phyloP scores from a whole-genome alignment of 2,797 vertebrate species.

The Tokudaia tokunoshimensis region DNA sequence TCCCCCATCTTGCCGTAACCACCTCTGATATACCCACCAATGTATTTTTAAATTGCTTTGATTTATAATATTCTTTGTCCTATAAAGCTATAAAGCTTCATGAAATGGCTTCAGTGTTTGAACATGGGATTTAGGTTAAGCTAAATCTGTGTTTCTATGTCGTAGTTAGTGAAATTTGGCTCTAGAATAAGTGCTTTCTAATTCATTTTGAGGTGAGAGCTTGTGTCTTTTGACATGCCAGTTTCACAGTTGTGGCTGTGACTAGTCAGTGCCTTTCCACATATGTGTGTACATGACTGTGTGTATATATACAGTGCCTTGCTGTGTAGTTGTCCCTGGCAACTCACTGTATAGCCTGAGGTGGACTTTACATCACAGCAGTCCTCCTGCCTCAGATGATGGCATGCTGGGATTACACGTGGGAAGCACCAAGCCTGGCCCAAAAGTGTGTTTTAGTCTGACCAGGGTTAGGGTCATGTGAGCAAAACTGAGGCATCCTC shows the following conservation, averaged over 20 bases:
- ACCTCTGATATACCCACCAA: not conserved
- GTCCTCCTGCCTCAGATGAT: not conserved
- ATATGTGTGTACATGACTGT: not conserved
- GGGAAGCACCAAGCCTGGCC: not conserved
- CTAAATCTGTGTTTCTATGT: not conserved
- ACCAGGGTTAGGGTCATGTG: too few relatives aligned
- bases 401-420: not conserved
- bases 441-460: not conserved
- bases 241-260: not conserved
- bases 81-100: not conserved
- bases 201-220: not conserved
- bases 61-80: not conserved
- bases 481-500: fast-evolving
- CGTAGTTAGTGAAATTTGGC: not conserved
- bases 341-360: not conserved
- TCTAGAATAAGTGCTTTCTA: not conserved
- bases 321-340: not conserved
- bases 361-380: not conserved
- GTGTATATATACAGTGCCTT: not conserved
- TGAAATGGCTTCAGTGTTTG: not conserved
- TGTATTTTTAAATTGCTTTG: too few relatives aligned
- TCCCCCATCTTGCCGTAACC: not conserved
- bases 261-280: not conserved
- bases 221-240: not conserved
- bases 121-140: not conserved